Base-by-base conservation (phyloP, 2,888 invertebrate genomes). In the Cerastis rubricosa region DNA sequence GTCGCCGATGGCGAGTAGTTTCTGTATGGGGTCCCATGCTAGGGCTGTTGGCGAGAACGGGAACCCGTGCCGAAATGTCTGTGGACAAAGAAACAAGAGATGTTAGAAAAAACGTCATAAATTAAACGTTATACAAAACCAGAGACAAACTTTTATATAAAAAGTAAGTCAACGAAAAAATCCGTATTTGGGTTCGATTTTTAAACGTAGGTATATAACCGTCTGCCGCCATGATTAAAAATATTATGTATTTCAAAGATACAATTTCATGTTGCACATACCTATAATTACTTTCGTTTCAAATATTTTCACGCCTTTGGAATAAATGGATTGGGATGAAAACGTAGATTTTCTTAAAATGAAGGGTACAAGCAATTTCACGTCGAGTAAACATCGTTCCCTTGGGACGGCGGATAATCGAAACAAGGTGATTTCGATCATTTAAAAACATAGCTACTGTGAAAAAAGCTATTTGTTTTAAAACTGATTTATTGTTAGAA, bases 31-130 rank as follows among this genome's bases (percentile, higher is more conserved):
- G 97, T 99, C 99, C 97, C 99, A 99, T 83, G 99, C 99, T 96
- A 99, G 97, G 80, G 99, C 98, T 88, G 99, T 99, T 70, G 99
- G 99, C 90, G 99, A 98, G 97, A 98, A 98, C 87, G 99, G 99
- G 97, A 99, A 99, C 91, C 99, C 99, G 98, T 99, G 99, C 76
- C 99, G 98, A 96, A 99, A 99, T 90, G 99, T 99, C 99, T 99
- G 98, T 68, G 97, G 97, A 95, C 97, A 97, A 97, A 43, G 5
- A 70, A 83, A 85, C 89, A 4, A 12, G 0, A 70, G 6, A 29
- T 17, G 54, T 71, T 64, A 61, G 12, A 43, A 40, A 77, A 14
- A 25, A 1, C 59, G 4, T 35, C 25, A 59, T 17, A 29, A 29
- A 17, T 9, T 45, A 5, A 35, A 54, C 25, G 57, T 40, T 69